Evolutionary conservation across 2,888 invertebrate species (phyloP).

Genomic region (Trissonchulus sp.): DNA sequence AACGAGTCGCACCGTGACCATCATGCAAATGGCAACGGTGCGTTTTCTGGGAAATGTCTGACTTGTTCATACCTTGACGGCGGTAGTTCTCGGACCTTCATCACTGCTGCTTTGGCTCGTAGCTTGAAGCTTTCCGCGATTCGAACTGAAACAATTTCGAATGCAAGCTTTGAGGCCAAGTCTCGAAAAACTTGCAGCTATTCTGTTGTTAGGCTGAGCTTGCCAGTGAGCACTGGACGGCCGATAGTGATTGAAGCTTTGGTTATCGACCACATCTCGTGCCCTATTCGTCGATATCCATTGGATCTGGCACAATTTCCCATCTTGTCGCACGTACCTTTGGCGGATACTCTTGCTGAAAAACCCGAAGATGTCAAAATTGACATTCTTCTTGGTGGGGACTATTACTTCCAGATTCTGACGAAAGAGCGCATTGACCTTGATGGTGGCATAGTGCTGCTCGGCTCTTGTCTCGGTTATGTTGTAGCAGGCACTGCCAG

Average conservation of each 20-base stretch:
- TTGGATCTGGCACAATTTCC: too few species aligned
- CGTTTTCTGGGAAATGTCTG: neutral
- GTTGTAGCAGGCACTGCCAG: too few species aligned
- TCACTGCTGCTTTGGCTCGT: conserved; percentile 4
- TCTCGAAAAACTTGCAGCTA: conserved; percentile 10
- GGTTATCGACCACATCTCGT: neutral
- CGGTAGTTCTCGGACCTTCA: neutral
- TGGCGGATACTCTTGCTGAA: conserved; percentile 11
- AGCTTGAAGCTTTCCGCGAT: neutral
- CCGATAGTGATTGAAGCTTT: neutral
- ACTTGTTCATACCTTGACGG: conserved; percentile 4
- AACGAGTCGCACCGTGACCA: too few species aligned
- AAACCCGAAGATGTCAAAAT: too few species aligned
- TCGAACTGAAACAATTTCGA: neutral
- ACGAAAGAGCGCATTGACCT: too few species aligned
- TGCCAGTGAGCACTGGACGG: neutral
- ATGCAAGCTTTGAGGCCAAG: conserved; percentile 1
- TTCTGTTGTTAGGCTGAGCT: neutral
- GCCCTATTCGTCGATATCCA: too few species aligned
- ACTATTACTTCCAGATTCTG: too few species aligned
- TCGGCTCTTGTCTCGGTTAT: too few species aligned
- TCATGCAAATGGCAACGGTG: conserved; percentile 3
- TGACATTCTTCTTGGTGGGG: too few species aligned
- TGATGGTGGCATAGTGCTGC: too few species aligned
- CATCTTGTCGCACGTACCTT: too few species aligned